A percentile compares a stretch with the other conserved stretches of the same genome.
Evolutionary conservation across 2,113 vertebrate genomes (phyloP).

Genomic region (Lucifuga dentata): DNA sequence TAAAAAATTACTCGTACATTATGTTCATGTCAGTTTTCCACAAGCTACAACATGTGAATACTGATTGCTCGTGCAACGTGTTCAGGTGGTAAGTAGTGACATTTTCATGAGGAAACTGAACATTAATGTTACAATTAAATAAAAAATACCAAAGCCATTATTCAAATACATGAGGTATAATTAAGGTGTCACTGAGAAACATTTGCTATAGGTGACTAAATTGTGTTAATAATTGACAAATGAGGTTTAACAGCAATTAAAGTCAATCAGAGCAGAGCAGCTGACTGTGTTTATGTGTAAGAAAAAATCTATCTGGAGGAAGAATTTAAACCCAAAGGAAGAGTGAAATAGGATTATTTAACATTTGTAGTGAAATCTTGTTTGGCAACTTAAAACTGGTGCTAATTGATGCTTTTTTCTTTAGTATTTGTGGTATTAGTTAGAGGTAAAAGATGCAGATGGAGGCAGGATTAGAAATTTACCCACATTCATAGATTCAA

Average conservation of each 20-base stretch:
- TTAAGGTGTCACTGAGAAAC: conserved; percentile 9
- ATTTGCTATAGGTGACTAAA: not conserved
- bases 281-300: not conserved
- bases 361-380: not conserved
- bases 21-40: conserved; percentile 29
- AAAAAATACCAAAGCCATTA: conserved; percentile 8
- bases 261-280: not conserved
- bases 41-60: conserved; percentile 8
- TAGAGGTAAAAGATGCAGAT: not conserved
- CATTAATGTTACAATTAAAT: conserved; percentile 5
- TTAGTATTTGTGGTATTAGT: not conserved
- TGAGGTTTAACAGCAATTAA: not conserved
- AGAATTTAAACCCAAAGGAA: too few relatives aligned
- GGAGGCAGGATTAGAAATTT: not conserved
- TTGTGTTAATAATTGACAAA: not conserved
- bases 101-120: not conserved
- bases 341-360: conserved; percentile 1
- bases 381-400: too few relatives aligned
- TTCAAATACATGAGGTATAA: not conserved
- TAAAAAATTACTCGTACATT: conserved; percentile 11
- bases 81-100: not conserved
- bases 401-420: not conserved
- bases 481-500: not conserved
- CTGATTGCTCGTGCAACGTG: conserved; percentile 1
- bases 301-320: too few relatives aligned